Evolutionary conservation across 2,888 invertebrate genomes (phyloP).

Genomic region (Agrotis clavis): DNA sequence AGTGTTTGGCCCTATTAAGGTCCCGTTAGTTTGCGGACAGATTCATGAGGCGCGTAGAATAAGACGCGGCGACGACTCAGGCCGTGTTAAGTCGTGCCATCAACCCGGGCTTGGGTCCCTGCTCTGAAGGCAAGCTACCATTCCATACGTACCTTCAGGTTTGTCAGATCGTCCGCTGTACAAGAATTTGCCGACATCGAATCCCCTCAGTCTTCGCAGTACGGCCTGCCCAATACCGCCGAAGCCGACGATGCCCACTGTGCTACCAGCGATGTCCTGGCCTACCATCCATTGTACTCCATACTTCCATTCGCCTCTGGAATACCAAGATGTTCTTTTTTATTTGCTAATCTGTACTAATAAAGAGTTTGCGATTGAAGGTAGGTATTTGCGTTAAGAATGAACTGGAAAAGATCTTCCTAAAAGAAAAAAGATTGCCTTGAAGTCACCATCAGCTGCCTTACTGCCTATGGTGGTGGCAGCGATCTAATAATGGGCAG

Average conservation of each 20-base stretch:
- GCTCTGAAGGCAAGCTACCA: too few relatives aligned
- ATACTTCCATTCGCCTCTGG: constrained; percentile 92
- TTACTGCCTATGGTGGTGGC: too few relatives aligned
- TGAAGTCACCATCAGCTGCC: too few relatives aligned
- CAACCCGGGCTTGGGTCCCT: too few relatives aligned
- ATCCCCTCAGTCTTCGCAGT: constrained; percentile 93
- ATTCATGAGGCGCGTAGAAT: too few relatives aligned
- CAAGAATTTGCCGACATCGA: constrained; percentile 93
- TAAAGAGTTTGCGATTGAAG: not conserved
- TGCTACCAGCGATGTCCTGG: constrained; percentile 94
- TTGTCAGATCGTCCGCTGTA: constrained; percentile 94
- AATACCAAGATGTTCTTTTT: constrained; percentile 18
- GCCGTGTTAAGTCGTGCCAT: too few relatives aligned
- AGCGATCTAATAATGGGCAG: too few relatives aligned
- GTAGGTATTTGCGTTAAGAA: not conserved
- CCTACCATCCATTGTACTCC: constrained; percentile 95
- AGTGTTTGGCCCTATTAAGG: too few relatives aligned
- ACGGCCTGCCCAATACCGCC: constrained; percentile 95
- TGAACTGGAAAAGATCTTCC: not conserved
- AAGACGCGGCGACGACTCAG: too few relatives aligned
- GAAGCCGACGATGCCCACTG: constrained; percentile 96
- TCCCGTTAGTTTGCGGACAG: too few relatives aligned
- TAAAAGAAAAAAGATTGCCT: not conserved
- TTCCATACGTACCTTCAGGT: constrained; percentile 86
- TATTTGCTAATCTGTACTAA: not conserved